Percentiles rank a stretch among this genome's conserved stretches.
phyloP scores from a whole-genome alignment of 2,888 invertebrate genomes.

The Spicauda simplicius region DNA sequence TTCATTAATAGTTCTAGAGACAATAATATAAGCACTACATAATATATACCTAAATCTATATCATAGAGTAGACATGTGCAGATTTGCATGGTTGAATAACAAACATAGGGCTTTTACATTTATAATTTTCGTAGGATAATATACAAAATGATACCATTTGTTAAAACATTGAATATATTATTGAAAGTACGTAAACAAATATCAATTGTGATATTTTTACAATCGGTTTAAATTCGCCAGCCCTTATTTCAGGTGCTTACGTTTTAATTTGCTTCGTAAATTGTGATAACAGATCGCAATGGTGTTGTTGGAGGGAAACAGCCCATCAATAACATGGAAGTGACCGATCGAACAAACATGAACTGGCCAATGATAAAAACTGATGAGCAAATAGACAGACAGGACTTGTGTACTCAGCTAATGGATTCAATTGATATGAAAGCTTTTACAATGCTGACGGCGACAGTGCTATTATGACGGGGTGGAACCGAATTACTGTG shows the following conservation, averaged over 20 bases:
- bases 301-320: conserved; percentile 61
- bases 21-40: too few relatives aligned
- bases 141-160: not conserved
- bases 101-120: too few relatives aligned
- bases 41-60: too few relatives aligned
- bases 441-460: conserved; percentile 82
- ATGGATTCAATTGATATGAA: conserved; percentile 85
- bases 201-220: conserved; percentile 23
- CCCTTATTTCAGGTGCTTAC: conserved; percentile 30
- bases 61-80: too few relatives aligned
- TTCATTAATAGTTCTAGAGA: too few relatives aligned
- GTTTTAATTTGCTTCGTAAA: conserved; percentile 34
- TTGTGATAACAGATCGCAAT: conserved; percentile 50
- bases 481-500: conserved; percentile 64
- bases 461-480: conserved; percentile 66
- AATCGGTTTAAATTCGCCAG: conserved; percentile 22
- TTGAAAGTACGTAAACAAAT: conserved; percentile 49
- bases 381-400: conserved; percentile 83
- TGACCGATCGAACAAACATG: conserved; percentile 82
- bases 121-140: not conserved
- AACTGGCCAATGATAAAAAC: conserved; percentile 83
- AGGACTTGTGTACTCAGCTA: conserved; percentile 82
- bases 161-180: conserved; percentile 42
- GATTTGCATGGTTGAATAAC: too few relatives aligned
- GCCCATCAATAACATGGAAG: conserved; percentile 79